Evolutionary conservation across 1,140 invertebrate species (phyloP).

Genomic region (Hydropsyche tenuis): DNA sequence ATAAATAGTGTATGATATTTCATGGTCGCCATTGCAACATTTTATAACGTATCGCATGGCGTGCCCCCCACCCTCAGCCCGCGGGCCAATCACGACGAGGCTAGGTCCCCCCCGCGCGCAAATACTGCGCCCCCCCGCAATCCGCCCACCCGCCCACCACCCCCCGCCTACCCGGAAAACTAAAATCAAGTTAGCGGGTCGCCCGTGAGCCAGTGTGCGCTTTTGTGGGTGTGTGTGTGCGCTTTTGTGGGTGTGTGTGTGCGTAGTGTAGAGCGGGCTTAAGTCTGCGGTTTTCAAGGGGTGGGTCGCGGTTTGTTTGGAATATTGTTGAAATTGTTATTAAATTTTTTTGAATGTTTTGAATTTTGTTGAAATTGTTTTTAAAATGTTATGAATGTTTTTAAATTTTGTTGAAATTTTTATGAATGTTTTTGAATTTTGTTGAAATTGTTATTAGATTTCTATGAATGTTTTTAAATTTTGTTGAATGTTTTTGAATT

Average conservation of each 20-base stretch:
- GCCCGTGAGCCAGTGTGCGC: slow-evolving; percentile 8
- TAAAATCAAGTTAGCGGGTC: slow-evolving; percentile 50
- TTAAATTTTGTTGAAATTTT: too few relatives aligned
- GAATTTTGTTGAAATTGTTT: too few relatives aligned
- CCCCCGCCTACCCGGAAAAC: slow-evolving; percentile 41
- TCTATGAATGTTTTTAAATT: too few relatives aligned
- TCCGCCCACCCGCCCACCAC: neutral
- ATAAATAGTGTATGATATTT: neutral
- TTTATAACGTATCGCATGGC: slow-evolving; percentile 36
- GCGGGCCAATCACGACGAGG: slow-evolving; percentile 47
- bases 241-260: neutral
- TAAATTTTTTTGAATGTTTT: too few relatives aligned
- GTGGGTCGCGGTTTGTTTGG: neutral
- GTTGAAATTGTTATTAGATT: too few relatives aligned
- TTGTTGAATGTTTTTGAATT: too few relatives aligned
- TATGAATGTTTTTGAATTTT: too few relatives aligned
- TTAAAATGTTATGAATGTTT: too few relatives aligned
- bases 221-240: neutral
- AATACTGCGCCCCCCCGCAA: slow-evolving; percentile 3
- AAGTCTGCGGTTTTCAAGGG: neutral
- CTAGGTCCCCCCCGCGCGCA: neutral
- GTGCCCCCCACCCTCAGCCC: slow-evolving; percentile 23
- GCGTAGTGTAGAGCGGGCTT: neutral
- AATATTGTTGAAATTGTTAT: neutral
- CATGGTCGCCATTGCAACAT: slow-evolving; percentile 21